phyloP scores from a whole-genome alignment of 2,113 vertebrate genomes.

The Hippocampus mohnikei region DNA sequence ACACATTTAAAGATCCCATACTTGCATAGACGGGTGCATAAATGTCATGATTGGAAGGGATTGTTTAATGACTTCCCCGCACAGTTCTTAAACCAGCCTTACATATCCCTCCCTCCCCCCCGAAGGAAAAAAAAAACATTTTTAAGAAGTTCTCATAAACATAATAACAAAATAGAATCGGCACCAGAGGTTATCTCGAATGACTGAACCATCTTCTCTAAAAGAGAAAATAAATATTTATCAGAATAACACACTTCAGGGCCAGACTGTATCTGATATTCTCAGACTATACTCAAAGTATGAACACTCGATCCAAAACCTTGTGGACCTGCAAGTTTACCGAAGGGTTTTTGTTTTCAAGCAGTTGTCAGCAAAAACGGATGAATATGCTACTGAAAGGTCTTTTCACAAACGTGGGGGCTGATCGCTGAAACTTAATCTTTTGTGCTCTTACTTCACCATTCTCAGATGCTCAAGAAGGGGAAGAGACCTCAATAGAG shows the following conservation, averaged over 20 bases:
- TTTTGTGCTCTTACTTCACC: slow-evolving; percentile 9
- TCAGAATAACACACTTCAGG: background rate
- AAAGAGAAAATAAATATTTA: slow-evolving; percentile 14
- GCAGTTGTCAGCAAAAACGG: background rate
- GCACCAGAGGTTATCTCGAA: background rate
- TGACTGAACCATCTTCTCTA: background rate
- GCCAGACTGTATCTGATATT: too few relatives aligned
- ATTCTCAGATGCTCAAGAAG: slow-evolving; percentile 23
- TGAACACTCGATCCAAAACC: slow-evolving; percentile 8
- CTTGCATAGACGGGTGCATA: background rate
- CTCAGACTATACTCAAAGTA: too few relatives aligned
- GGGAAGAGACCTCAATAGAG: slow-evolving; percentile 27
- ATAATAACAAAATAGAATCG: too few relatives aligned
- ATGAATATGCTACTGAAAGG: slow-evolving; percentile 18
- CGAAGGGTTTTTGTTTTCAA: background rate
- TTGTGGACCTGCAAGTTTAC: slow-evolving; percentile 5
- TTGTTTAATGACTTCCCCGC: background rate
- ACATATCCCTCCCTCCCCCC: too few relatives aligned
- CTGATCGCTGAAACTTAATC: slow-evolving; percentile 35
- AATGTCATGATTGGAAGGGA: background rate
- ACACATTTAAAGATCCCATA: slow-evolving; percentile 1
- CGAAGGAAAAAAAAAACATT: too few relatives aligned
- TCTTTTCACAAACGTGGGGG: slow-evolving; percentile 19
- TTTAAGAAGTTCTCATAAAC: too few relatives aligned
- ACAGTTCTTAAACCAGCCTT: background rate